Evolutionary conservation across 2,797 vertebrate species (phyloP).

Genomic region (Sebastiscus tertius): DNA sequence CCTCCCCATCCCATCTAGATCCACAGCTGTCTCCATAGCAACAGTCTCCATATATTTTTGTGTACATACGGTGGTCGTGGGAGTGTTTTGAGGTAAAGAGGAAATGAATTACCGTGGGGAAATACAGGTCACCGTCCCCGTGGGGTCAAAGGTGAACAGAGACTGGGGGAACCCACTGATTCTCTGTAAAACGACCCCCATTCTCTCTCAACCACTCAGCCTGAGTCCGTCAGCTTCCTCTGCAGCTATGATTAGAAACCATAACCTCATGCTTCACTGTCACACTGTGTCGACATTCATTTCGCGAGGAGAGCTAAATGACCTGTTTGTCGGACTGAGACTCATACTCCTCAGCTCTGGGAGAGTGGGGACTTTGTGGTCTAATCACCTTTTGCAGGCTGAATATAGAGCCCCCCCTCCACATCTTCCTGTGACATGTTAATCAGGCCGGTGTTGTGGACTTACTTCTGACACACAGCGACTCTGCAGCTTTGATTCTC

Average conservation of each 20-base stretch:
- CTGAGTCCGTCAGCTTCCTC: constrained; percentile 47
- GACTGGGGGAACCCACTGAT: constrained; percentile 23
- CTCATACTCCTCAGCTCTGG: constrained; percentile 25
- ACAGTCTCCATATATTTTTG: constrained; percentile 19
- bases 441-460: constrained; percentile 67
- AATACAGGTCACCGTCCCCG: constrained; percentile 50
- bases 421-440: constrained; percentile 64
- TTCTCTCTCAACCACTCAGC: constrained; percentile 16
- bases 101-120: constrained; percentile 66
- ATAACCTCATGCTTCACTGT: constrained; percentile 73
- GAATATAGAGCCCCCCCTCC: constrained; percentile 57
- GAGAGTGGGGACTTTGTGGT: constrained; percentile 45
- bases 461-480: constrained; percentile 43
- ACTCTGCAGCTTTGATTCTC: constrained; percentile 64
- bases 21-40: constrained; percentile 45
- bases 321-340: constrained; percentile 49
- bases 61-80: constrained; percentile 9
- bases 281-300: constrained; percentile 72
- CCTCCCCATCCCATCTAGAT: constrained; percentile 6
- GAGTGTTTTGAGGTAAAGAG: constrained; percentile 14
- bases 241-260: constrained; percentile 77
- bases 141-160: constrained; percentile 46
- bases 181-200: constrained; percentile 36
- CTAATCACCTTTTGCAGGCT: constrained; percentile 59
- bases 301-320: constrained; percentile 63